Conservation (phyloP, 2,888 invertebrate species). For the Miltochrista miniata region DNA sequence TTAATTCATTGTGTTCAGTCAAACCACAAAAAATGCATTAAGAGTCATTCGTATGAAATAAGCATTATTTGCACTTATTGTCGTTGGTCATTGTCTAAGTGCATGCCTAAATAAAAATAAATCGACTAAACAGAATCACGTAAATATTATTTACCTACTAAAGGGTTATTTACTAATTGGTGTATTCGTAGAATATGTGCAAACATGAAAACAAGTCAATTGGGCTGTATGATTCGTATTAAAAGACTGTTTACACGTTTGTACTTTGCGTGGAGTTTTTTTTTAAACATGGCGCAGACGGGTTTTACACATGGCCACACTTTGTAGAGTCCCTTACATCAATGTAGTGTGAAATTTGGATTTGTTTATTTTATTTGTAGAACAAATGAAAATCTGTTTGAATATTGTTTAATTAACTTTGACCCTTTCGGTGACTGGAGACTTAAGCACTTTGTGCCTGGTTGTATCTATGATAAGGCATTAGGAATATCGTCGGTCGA, state of each 20-base stretch:
- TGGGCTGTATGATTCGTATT: constrained; percentile 78
- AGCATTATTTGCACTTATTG: constrained; percentile 50
- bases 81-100: constrained; percentile 64
- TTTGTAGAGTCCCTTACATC: constrained; percentile 43
- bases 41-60: constrained; percentile 52
- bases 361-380: too few species aligned
- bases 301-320: constrained; percentile 75
- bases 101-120: constrained; percentile 63
- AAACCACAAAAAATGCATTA: constrained; percentile 51
- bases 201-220: constrained; percentile 74
- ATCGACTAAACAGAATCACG: constrained; percentile 46
- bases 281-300: constrained; percentile 63
- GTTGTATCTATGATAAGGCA: too few species aligned
- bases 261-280: constrained; percentile 53
- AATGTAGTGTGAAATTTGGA: constrained; percentile 10
- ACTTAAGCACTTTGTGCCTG: too few species aligned
- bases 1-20: constrained; percentile 51
- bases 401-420: too few species aligned
- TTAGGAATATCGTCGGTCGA: too few species aligned
- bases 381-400: too few species aligned
- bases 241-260: constrained; percentile 74
- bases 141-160: constrained; percentile 55
- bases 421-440: too few species aligned
- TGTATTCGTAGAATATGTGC: constrained; percentile 56
- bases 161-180: constrained; percentile 77